Evolutionary conservation across 2,888 invertebrate genomes (phyloP), one percentile per base, ranked within the genome.

Genomic region (Baccha elongata): DNA sequence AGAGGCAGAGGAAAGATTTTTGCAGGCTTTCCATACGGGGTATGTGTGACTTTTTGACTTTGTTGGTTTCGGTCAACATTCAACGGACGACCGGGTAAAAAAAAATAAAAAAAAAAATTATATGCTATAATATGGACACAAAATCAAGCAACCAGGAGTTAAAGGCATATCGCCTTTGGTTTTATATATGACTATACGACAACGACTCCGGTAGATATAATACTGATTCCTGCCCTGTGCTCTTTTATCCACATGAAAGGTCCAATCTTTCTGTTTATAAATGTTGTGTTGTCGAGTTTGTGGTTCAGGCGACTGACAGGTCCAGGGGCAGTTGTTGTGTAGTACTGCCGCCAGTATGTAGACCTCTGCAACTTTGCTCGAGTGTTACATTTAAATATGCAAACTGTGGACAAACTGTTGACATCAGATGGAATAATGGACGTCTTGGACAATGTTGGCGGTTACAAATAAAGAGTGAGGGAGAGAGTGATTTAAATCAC

Each of bases 361-460:
- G 44, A 60, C 60, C 60, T 29, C 44, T 40, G 26, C 58, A 58
- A 58, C 23, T 60, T 44, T 44, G 44, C 72, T 73, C 58, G 83
- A 78, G 83, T 83, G 83, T 83, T 78, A 83, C 72, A 83, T 83
- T 83, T 83, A 78, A 83, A 83, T 83, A 83, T 83, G 83, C 83
- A 83, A 83, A 83, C 78, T 83, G 78, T 78, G 73, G 83, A 83
- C 83, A 83, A 83, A 83, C 83, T 83, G 83, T 83, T 83, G 83
- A 83, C 83, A 83, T 83, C 78, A 72, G 72, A 60, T 72, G 62
- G 64, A 78, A 83, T 83, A 83, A 83, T 83, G 83, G 62, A 78
- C 55, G 48, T 83, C 78, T 83, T 78, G 72, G 55, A 64, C 68
- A 48, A 29, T 78, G 64, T 40, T 69, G 55, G 71, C 72, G 71